These are phyloP conservation scores for Encarsia formosa DNA, from an alignment of 2,888 invertebrate species.

Conservation along the genomic window DNA sequence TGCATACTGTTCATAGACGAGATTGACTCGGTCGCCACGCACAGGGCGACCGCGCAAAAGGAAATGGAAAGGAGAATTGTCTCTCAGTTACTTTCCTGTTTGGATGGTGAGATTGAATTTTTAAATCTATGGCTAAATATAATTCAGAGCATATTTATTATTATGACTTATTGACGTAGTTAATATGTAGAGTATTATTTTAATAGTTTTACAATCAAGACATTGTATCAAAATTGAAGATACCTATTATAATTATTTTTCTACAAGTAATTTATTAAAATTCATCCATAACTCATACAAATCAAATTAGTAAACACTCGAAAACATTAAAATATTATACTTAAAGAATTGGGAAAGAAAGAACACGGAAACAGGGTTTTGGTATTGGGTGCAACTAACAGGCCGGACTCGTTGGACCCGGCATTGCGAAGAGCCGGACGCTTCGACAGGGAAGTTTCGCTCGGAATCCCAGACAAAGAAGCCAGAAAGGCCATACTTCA, in stretches of 20 bases:
- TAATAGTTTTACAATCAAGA: too few species aligned
- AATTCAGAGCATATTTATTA: constrained; percentile 4
- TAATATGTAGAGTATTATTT: constrained; percentile 2
- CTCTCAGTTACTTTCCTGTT: constrained; percentile 81
- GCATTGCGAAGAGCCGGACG: constrained; percentile 87
- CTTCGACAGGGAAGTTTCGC: constrained; percentile 87
- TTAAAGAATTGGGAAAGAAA: constrained; percentile 53
- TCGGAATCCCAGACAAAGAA: constrained; percentile 88
- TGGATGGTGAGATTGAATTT: constrained; percentile 64
- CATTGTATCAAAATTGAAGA: too few species aligned
- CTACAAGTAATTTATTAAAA: too few species aligned
- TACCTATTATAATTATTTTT: too few species aligned
- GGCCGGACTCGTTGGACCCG: constrained; percentile 88
- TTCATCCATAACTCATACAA: too few species aligned
- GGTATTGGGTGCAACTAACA: constrained; percentile 93
- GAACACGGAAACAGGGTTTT: constrained; percentile 64
- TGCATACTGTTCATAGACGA: constrained; percentile 93
- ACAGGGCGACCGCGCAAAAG: constrained; percentile 82
- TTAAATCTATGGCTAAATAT: too few species aligned
- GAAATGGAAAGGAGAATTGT: constrained; percentile 97
- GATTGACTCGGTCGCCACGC: constrained; percentile 92
- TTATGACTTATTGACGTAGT: background rate
- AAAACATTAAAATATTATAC: too few species aligned
- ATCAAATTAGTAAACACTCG: too few species aligned
- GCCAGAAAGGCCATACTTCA: constrained; percentile 76